phyloP scores from a whole-genome alignment of 2,888 invertebrate species.

The Phortica okadai region DNA sequence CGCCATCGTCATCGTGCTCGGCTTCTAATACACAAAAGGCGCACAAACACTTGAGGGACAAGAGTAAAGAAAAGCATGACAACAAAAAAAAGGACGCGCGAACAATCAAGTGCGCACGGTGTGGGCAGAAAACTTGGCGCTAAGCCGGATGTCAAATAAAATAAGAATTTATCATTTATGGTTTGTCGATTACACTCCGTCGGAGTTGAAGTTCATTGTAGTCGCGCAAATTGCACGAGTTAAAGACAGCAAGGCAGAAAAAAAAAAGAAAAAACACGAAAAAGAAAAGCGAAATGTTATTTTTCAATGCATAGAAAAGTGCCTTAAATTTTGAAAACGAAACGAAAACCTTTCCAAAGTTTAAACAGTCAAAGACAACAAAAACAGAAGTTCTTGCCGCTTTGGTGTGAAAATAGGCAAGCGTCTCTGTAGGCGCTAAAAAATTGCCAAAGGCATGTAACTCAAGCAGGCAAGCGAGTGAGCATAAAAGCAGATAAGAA shows the following conservation, averaged over 20 bases:
- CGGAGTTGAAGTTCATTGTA: conserved; percentile 26
- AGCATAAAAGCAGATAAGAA: not conserved
- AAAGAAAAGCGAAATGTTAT: too few species aligned
- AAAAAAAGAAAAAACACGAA: too few species aligned
- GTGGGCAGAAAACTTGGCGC: conserved; percentile 47
- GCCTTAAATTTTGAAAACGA: not conserved
- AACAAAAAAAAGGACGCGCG: conserved; percentile 6
- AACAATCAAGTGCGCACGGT: not conserved
- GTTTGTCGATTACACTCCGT: conserved; percentile 43
- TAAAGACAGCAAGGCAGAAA: too few species aligned
- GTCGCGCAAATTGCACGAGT: not conserved
- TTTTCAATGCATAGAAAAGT: not conserved
- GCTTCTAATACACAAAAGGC: conserved; percentile 16
- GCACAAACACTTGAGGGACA: conserved; percentile 28
- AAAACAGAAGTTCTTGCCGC: not conserved
- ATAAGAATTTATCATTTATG: conserved; percentile 71
- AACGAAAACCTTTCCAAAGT: too few species aligned
- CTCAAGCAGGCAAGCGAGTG: not conserved
- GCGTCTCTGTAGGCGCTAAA: not conserved
- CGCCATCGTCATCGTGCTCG: conserved; percentile 30
- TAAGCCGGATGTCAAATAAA: conserved; percentile 68
- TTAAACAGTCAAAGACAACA: not conserved
- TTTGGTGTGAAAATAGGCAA: too few species aligned
- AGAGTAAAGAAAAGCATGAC: not conserved
- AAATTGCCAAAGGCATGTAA: not conserved